Evolutionary conservation across 2,797 vertebrate species (phyloP), one percentile per base, ranked within the genome.

Genomic region (Hypotaenidia philippensis): DNA sequence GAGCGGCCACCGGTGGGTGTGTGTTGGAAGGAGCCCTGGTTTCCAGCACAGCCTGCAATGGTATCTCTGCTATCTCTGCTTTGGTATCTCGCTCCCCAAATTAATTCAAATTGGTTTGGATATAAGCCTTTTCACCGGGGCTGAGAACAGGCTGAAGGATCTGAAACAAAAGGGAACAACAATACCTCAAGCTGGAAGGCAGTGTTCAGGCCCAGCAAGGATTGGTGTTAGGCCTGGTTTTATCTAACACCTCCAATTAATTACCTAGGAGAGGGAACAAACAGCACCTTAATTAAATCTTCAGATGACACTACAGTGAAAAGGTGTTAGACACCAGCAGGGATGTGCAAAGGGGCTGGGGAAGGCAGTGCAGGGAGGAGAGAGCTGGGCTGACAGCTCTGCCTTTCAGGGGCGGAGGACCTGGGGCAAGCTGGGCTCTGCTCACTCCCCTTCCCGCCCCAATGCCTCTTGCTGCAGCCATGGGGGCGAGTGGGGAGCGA

Each of bases 251-350:
- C 92, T 95, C 82, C 94, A 96, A 97, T 96, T 97, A 97, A 97
- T 97, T 97, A 97, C 83, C 94, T 91, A 75, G 68, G 70, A 91
- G 89, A 93, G 47, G 94, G 94, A 95, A 95, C 86, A 96, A 96
- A 89, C 94, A 96, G 92, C 81, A 89, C 94, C 94, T 96, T 97
- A 96, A 97, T 97, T 96, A 97, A 97, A 96, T 95, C 94, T 97
- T 96, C 92, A 84, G 88, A 89, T 96, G 96, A 94, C 95, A 96
- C 88, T 92, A 91, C 55, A 91, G 81, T 38, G 71, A 93, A 94
- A 91, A 97, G 96, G 96, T 94, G 95, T 96, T 94, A 96, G 95
- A 95, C 94, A 74, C 70, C 14, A 13, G 66, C 60, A 83, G 90
- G 65, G 86, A 90, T 3, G 21, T 63, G 75, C 40, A 68, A 31